phyloP scores from a whole-genome alignment of 1,140 invertebrate genomes.

The Diploscapter pachys region DNA sequence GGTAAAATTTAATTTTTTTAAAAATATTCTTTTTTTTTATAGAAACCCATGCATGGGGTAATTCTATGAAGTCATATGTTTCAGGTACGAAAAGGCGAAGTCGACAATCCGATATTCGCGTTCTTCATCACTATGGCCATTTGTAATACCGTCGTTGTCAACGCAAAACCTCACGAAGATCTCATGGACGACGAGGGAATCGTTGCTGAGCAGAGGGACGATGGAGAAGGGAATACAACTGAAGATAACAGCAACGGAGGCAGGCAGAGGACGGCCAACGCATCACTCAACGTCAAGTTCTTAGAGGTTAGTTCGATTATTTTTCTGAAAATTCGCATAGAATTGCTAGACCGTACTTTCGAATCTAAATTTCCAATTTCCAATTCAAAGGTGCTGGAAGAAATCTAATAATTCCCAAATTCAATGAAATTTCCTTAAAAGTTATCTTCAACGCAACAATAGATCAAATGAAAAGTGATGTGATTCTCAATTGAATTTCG shows the following conservation, averaged over 20 bases:
- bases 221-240: slow-evolving; percentile 21
- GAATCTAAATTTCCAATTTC: neutral
- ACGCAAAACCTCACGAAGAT: slow-evolving; percentile 39
- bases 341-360: neutral
- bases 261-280: no score
- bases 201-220: slow-evolving; percentile 3
- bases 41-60: neutral
- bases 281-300: slow-evolving; percentile 1
- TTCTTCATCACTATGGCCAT: slow-evolving; percentile 86
- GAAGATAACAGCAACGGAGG: slow-evolving; percentile 9
- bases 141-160: slow-evolving; percentile 92
- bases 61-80: slow-evolving; percentile 9
- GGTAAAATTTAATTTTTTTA: neutral
- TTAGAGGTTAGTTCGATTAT: neutral
- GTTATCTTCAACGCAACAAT: no score
- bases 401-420: no score
- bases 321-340: neutral
- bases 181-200: slow-evolving; percentile 16
- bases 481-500: no score
- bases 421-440: no score
- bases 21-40: neutral
- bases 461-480: no score
- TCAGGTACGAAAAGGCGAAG: no score
- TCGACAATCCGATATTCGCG: slow-evolving; percentile 66
- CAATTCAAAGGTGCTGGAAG: neutral